Evolutionary conservation across 2,888 invertebrate genomes (phyloP).

Genomic region (Formica aserva): DNA sequence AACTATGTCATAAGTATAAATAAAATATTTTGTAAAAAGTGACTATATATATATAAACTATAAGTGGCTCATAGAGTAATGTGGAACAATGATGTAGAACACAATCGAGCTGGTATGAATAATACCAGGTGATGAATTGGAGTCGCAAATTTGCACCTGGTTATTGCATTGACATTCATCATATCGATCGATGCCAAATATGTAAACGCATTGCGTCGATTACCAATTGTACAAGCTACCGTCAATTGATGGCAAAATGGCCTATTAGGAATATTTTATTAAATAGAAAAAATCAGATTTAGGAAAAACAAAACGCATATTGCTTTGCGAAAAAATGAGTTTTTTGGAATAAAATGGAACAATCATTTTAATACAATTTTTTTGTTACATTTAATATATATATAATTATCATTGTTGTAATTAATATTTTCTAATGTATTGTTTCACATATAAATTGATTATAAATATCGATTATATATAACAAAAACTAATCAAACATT

Average conservation of each 20-base stretch:
- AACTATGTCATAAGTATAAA: constrained; percentile 51
- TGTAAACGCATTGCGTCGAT: constrained; percentile 36
- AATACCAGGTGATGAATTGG: constrained; percentile 27
- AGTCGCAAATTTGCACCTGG: constrained; percentile 44
- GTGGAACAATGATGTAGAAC: constrained; percentile 3
- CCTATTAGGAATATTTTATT: constrained; percentile 6
- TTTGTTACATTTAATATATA: background rate
- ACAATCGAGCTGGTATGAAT: background rate
- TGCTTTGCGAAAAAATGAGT: background rate
- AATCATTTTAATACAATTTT: background rate
- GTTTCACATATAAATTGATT: background rate
- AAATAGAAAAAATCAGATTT: background rate
- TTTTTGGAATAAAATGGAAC: background rate
- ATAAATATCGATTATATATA: background rate
- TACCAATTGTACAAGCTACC: constrained; percentile 5
- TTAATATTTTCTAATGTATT: background rate
- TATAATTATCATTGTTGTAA: background rate
- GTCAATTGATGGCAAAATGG: constrained; percentile 9
- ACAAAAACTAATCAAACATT: background rate
- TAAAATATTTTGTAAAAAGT: constrained; percentile 48
- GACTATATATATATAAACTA: background rate
- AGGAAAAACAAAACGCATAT: too few species aligned
- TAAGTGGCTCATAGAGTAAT: background rate
- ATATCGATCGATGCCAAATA: constrained; percentile 39
- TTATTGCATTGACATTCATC: constrained; percentile 38